Evolutionary conservation across 2,113 vertebrate genomes (phyloP), one percentile per base, ranked within the genome.

Genomic region (Myrmophylax atrothorax): DNA sequence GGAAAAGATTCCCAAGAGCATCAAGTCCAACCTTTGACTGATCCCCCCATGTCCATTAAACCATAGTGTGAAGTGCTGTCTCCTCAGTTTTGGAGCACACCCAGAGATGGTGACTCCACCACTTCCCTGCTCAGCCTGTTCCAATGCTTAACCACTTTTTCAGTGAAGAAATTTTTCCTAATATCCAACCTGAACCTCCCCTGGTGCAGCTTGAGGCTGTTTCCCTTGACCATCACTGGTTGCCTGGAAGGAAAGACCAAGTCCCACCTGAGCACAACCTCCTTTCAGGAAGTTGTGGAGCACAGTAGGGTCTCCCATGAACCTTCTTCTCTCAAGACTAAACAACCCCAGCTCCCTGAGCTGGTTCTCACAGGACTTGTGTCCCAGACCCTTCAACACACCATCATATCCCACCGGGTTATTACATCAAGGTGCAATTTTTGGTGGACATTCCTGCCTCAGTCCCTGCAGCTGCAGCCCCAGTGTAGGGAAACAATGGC

Each of bases 341-440:
- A 66, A 58, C 26, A 58, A 26, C 25, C 14, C 50, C 35, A 33
- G 25, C 42, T 66, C 50, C 42, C 68, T 73, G 42, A 50, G 14
- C 42, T 50, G 4, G 31, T 50, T 23, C 35, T 52, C 42, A 8
- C 17, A 15, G 67, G 37, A 14, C 6, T 55, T 10, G 12, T 53
- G 46, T 55, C n/a, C 38, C 77, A 75, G 46, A 16, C 13, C 53
- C 46, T n/a, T 19, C 77, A 14, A 11, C 46, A 3, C 4, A 8
- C 3, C 29, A 14, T 10, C 44, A 0, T 1, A 9, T 28, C 62
- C 75, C 42, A 13, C 1, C 59, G 1, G 0, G 0, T 29, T 7
- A 8, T 20, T 2, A 3, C 85, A 55, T 35, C 69, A 12, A 77
- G 84, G 81, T 18, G 12, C 8, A 0, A 64, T 63, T 89, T 15